Conservation (phyloP, 2,888 invertebrate species). For the Latheticus oryzae region DNA sequence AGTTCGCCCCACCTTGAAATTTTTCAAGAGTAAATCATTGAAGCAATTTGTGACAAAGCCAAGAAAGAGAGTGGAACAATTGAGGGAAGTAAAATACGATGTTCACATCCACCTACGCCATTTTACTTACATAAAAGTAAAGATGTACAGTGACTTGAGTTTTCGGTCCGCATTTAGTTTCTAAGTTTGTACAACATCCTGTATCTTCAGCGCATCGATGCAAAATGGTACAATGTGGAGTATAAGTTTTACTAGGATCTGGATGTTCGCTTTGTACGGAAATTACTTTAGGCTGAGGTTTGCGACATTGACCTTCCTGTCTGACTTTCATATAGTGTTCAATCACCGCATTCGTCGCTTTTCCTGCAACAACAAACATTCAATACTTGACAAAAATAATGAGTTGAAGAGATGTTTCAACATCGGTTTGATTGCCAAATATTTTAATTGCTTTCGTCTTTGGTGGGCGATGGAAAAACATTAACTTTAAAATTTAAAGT, state of each 20-base stretch:
- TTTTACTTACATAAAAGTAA: conserved; percentile 83
- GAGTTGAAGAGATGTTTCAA: conserved; percentile 18
- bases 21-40: conserved; percentile 34
- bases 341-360: conserved; percentile 58
- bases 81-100: conserved; percentile 29
- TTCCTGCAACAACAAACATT: conserved; percentile 55
- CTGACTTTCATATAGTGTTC: conserved; percentile 59
- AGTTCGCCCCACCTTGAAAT: conserved; percentile 33
- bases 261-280: conserved; percentile 79
- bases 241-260: conserved; percentile 78
- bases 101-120: conserved; percentile 25
- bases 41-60: conserved; percentile 27
- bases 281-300: conserved; percentile 81
- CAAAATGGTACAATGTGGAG: conserved; percentile 87
- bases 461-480: conserved; percentile 26
- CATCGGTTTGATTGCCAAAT: conserved; percentile 26
- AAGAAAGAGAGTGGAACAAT: conserved; percentile 31
- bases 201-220: conserved; percentile 89
- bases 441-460: conserved; percentile 26
- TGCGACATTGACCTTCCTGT: conserved; percentile 72
- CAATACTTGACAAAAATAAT: conserved; percentile 7
- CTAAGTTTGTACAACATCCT: conserved; percentile 83
- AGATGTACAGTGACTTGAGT: conserved; percentile 77
- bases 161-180: conserved; percentile 82
- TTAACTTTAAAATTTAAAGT: no score